Evolutionary conservation across 2,113 vertebrate species (phyloP).

Genomic region (Leucosticte australis): DNA sequence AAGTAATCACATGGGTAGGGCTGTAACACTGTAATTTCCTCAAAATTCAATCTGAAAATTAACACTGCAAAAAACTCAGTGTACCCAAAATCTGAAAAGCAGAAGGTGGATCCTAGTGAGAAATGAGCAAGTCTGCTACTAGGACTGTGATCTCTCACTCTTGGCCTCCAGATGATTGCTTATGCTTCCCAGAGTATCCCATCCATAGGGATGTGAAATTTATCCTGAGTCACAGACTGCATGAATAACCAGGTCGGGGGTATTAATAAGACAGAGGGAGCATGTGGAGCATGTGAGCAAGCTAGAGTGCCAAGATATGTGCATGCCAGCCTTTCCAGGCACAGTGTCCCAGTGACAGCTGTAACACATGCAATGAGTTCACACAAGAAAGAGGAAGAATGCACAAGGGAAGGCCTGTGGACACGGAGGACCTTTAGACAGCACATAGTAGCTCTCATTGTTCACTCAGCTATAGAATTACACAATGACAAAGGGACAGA

Average conservation of each 20-base stretch:
- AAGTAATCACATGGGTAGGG: not conserved
- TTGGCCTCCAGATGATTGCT: not conserved
- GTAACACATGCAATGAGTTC: not conserved
- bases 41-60: not conserved
- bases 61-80: not conserved
- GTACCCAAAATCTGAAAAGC: not conserved
- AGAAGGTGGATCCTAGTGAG: not conserved
- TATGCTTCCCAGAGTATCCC: not conserved
- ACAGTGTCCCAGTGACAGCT: not conserved
- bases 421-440: not conserved
- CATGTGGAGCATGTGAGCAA: not conserved
- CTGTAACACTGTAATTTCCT: not conserved
- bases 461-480: not conserved
- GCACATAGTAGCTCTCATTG: not conserved
- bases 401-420: not conserved
- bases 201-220: not conserved
- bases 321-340: not conserved
- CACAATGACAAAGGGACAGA: not conserved
- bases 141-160: not conserved
- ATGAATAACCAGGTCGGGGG: not conserved
- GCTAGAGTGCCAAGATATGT: fast-evolving
- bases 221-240: not conserved
- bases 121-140: not conserved
- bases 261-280: not conserved
- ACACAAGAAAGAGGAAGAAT: not conserved